These are phyloP conservation scores for Podarcis lilfordi DNA, from an alignment of 2,797 vertebrate species.

Conservation along the genomic window DNA sequence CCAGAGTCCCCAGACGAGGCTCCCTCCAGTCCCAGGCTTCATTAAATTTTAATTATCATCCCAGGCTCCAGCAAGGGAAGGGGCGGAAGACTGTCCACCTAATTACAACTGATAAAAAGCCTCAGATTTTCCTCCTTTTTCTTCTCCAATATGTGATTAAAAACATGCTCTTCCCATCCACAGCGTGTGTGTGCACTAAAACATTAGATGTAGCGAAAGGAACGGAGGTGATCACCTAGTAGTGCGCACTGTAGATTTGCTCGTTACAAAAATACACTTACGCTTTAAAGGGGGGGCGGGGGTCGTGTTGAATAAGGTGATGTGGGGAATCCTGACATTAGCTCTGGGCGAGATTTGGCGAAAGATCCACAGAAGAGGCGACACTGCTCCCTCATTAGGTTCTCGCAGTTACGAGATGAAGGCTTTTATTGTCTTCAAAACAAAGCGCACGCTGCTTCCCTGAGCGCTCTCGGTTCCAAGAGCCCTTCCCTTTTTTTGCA, in stretches of 20 bases:
- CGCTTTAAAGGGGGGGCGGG: conserved; percentile 35
- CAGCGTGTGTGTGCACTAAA: conserved; percentile 30
- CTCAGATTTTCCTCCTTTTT: conserved; percentile 45
- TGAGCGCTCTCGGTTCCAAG: conserved; percentile 42
- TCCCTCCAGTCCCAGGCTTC: conserved; percentile 94
- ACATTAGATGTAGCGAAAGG: conserved; percentile 27
- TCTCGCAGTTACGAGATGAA: conserved; percentile 63
- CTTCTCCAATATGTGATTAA: conserved; percentile 62
- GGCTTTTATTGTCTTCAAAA: conserved; percentile 73
- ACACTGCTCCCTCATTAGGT: conserved; percentile 58
- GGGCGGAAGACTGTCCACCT: conserved; percentile 83
- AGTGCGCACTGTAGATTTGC: conserved; percentile 2
- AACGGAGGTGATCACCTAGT: background rate
- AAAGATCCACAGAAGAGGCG: conserved; percentile 65
- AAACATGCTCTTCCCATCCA: background rate
- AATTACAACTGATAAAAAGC: conserved; percentile 79
- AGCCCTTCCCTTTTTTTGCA: background rate
- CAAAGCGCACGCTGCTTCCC: conserved; percentile 68
- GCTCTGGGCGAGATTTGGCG: conserved; percentile 62
- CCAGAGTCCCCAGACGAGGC: conserved; percentile 92
- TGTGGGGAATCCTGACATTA: conserved; percentile 20
- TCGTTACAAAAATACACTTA: conserved; percentile 36
- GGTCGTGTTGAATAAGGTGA: conserved; percentile 19
- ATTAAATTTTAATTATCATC: conserved; percentile 99
- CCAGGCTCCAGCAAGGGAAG: conserved; percentile 88